Conservation (phyloP, 2,797 vertebrate genomes). For the Synaphobranchus kaupii region DNA sequence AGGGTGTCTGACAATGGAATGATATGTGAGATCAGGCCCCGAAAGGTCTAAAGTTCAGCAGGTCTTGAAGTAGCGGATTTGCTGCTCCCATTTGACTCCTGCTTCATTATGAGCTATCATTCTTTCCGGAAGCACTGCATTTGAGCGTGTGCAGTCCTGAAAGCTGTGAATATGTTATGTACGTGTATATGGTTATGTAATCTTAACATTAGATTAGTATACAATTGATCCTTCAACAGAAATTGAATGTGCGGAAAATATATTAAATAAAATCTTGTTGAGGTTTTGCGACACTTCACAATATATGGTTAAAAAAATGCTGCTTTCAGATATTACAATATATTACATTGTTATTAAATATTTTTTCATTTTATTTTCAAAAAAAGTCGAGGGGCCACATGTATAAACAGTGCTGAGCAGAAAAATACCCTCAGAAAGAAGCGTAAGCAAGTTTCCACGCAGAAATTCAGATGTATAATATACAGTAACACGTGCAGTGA, state of each 20-base stretch:
- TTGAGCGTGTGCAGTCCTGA: background rate
- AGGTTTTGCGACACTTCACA: background rate
- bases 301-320: background rate
- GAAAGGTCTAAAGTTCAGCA: background rate
- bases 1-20: conserved; percentile 33
- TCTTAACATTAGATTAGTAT: background rate
- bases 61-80: background rate
- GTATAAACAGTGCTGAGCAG: no score
- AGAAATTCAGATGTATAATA: no score
- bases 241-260: background rate
- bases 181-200: background rate
- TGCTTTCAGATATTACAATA: background rate
- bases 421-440: no score
- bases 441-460: no score
- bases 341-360: no score
- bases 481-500: no score
- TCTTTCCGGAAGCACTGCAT: background rate
- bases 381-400: no score
- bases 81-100: background rate
- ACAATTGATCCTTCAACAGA: background rate
- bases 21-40: conserved; percentile 27
- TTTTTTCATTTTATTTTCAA: no score
- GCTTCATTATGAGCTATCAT: background rate
- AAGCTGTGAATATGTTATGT: background rate
- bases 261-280: background rate